phyloP scores from a whole-genome alignment of 2,113 vertebrate species.

The Rhinoderma darwinii region DNA sequence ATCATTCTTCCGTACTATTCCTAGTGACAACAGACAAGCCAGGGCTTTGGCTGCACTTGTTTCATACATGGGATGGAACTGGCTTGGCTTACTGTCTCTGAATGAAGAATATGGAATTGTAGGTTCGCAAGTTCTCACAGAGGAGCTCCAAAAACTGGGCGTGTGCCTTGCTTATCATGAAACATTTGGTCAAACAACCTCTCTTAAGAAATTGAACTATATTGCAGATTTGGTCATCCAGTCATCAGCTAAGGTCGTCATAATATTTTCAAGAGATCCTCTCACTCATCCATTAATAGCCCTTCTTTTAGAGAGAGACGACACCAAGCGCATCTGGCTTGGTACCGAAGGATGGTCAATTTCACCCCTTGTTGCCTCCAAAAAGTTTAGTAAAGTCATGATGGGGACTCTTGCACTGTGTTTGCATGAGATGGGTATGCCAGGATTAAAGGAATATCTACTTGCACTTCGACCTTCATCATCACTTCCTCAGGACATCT shows the following conservation, averaged over 20 bases:
- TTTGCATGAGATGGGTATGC: not conserved
- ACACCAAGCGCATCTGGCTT: slow-evolving; percentile 3
- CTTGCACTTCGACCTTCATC: slow-evolving; percentile 29
- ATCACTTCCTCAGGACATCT: slow-evolving; percentile 33
- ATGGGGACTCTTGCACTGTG: slow-evolving; percentile 27
- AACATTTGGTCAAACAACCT: not conserved
- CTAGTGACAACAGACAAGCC: slow-evolving; percentile 62
- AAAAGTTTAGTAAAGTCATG: slow-evolving; percentile 11
- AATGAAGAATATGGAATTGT: slow-evolving; percentile 31
- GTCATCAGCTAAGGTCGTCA: slow-evolving; percentile 39
- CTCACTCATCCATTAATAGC: not conserved
- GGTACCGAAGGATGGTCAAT: slow-evolving; percentile 40
- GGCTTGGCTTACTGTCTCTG: slow-evolving; percentile 39
- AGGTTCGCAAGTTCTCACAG: slow-evolving; percentile 42
- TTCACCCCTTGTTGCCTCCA: not conserved
- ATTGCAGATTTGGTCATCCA: not conserved
- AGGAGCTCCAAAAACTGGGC: slow-evolving; percentile 11
- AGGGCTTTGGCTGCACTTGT: slow-evolving; percentile 57
- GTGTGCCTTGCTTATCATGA: slow-evolving; percentile 48
- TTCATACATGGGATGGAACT: slow-evolving; percentile 44
- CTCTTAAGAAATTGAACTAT: not conserved
- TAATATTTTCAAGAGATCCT: slow-evolving; percentile 37
- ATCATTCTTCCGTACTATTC: slow-evolving; percentile 63
- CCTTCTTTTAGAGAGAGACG: not conserved
- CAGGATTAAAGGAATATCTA: slow-evolving; percentile 35